Evolutionary conservation across 2,797 vertebrate species (phyloP).

Genomic region (Choloepus didactylus): DNA sequence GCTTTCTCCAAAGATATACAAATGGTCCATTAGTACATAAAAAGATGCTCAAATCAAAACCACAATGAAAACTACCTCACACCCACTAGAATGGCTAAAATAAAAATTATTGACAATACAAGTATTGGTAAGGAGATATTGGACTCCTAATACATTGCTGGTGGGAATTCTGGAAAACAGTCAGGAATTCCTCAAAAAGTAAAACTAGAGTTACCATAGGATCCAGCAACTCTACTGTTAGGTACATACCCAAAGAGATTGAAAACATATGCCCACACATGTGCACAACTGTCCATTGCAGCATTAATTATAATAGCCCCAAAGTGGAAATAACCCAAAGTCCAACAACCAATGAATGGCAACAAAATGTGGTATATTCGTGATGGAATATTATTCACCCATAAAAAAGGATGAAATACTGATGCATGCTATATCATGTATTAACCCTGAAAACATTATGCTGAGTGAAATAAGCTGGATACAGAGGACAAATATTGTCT

Average conservation of each 20-base stretch:
- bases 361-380: neutral
- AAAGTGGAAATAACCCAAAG: neutral
- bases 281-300: neutral
- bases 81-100: neutral
- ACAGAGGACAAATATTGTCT: neutral
- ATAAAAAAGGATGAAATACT: conserved; percentile 13
- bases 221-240: neutral
- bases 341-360: neutral
- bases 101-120: neutral
- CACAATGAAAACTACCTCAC: neutral
- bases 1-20: conserved; percentile 7
- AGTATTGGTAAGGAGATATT: neutral
- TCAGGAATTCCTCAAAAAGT: neutral
- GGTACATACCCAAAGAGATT: neutral
- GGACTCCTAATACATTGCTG: neutral
- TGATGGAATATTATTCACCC: neutral
- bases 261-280: conserved; percentile 3
- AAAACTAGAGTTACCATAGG: neutral
- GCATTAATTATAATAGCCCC: neutral
- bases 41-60: conserved; percentile 36
- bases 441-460: neutral
- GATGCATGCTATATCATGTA: neutral
- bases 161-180: neutral
- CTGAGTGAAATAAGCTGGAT: neutral
- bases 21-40: neutral